phyloP scores from a whole-genome alignment of 2,888 invertebrate genomes.

The Leucoma salicis region DNA sequence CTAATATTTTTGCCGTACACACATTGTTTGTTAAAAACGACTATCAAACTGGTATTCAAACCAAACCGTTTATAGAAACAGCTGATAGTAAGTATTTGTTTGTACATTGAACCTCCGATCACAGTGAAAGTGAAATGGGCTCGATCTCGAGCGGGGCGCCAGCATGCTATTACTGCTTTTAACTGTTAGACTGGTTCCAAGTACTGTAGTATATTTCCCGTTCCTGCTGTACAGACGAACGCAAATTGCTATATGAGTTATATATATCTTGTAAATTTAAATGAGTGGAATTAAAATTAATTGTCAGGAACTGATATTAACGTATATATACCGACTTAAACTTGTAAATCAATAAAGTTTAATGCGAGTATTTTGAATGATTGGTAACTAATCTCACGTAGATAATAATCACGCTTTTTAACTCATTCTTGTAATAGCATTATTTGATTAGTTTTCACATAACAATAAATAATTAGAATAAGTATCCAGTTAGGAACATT shows the following conservation, averaged over 20 bases:
- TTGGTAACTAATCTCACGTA: constrained; percentile 1
- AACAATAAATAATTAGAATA: no score
- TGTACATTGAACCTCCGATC: constrained; percentile 47
- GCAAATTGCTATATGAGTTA: no score
- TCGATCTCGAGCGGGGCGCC: constrained; percentile 26
- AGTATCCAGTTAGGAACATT: no score
- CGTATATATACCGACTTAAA: no score
- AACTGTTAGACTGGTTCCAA: constrained; percentile 28
- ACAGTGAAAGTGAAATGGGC: constrained; percentile 37
- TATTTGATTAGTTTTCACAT: not conserved
- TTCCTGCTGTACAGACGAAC: constrained; percentile 26
- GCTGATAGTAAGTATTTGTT: constrained; percentile 33
- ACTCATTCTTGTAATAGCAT: constrained; percentile 5
- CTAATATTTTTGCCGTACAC: no score
- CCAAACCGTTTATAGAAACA: constrained; percentile 17
- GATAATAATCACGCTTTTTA: constrained; percentile 17
- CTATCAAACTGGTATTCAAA: no score
- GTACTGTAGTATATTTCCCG: constrained; percentile 27
- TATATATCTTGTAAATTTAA: no score
- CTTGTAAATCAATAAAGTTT: no score
- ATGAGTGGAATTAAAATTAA: no score
- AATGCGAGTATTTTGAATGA: not conserved
- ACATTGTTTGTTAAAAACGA: no score
- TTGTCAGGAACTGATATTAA: no score
- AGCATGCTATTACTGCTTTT: constrained; percentile 17